Conservation (phyloP, 2,888 invertebrate genomes). For the Ceraclea dissimilis region DNA sequence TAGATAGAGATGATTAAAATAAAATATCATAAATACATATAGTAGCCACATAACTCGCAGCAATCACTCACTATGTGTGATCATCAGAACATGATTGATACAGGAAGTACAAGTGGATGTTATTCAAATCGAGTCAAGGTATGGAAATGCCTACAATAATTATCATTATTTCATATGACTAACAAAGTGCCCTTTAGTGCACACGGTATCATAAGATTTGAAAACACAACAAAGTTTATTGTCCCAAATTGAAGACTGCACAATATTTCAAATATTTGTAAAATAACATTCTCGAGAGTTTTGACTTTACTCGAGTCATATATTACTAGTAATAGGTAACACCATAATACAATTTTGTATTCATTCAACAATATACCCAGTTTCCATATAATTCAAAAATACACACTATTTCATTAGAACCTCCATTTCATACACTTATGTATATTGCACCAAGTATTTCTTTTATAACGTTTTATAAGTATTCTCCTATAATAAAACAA, state of each 20-base stretch:
- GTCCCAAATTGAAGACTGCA: background rate
- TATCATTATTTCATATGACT: background rate
- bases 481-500: background rate
- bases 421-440: background rate
- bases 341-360: background rate
- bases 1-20: no score
- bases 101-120: no score
- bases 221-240: conserved; percentile 2
- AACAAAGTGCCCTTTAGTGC: background rate
- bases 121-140: no score
- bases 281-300: background rate
- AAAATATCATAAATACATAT: no score
- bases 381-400: background rate
- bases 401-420: background rate
- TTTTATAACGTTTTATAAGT: background rate
- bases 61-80: no score
- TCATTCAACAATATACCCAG: background rate
- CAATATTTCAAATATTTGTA: background rate
- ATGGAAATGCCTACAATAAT: no score
- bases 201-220: background rate
- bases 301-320: background rate
- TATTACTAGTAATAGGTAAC: background rate
- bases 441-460: background rate
- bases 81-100: no score
- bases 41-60: no score